phyloP scores from a whole-genome alignment of 2,888 invertebrate genomes.

The Mesochorus sp. region DNA sequence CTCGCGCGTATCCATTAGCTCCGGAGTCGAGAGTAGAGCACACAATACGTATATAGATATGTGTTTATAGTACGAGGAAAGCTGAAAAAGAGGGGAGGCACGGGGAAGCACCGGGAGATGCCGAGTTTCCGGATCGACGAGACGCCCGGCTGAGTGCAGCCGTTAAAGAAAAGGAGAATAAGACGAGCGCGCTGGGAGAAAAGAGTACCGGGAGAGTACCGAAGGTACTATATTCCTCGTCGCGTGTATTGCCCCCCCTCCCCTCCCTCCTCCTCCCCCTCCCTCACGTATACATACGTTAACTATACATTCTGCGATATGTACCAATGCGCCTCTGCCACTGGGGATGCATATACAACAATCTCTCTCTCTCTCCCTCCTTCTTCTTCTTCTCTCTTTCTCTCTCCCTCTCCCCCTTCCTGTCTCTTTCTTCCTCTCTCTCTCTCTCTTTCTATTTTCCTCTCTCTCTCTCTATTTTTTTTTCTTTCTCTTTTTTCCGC shows the following conservation, averaged over 20 bases:
- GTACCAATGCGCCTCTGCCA: constrained; percentile 5
- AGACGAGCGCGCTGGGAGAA: neutral
- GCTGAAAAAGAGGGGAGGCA: neutral
- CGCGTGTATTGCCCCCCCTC: constrained; percentile 22
- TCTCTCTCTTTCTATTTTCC: too few species aligned
- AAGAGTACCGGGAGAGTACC: constrained; percentile 11
- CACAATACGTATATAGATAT: neutral
- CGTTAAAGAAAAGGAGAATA: neutral
- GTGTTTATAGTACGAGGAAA: constrained; percentile 1
- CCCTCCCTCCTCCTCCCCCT: too few species aligned
- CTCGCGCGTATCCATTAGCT: constrained; percentile 59
- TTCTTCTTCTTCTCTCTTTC: too few species aligned
- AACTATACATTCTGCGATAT: constrained; percentile 17
- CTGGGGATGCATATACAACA: constrained; percentile 17
- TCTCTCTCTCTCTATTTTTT: too few species aligned
- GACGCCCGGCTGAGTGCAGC: constrained; percentile 23
- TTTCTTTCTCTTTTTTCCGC: too few species aligned
- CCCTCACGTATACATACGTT: constrained; percentile 5
- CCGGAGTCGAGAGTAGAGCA: constrained; percentile 21
- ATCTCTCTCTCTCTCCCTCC: constrained; percentile 7
- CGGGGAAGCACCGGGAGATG: neutral
- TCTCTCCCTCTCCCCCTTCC: too few species aligned
- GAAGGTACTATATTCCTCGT: neutral
- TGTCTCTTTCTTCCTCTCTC: too few species aligned
- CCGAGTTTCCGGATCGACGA: constrained; percentile 33